These are phyloP conservation scores for Margarornis squamiger DNA, from an alignment of 2,797 vertebrate species.

Conservation along the genomic window DNA sequence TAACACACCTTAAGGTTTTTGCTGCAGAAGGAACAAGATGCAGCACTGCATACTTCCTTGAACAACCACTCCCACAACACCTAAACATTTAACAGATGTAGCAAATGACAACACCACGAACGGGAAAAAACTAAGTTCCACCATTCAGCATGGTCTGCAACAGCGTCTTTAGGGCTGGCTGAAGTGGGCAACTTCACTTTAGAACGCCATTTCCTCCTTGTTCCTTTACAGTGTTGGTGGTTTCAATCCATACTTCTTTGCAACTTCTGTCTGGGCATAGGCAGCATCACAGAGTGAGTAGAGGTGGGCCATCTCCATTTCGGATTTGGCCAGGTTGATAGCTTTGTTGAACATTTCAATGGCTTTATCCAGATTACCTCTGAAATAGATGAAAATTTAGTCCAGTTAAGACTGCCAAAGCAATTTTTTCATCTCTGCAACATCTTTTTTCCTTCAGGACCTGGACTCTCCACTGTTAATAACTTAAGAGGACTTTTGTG, in stretches of 20 bases:
- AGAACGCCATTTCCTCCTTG: slow-evolving; percentile 60
- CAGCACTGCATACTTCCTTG: slow-evolving; percentile 64
- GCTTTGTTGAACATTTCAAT: slow-evolving; percentile 99
- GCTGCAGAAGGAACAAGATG: slow-evolving; percentile 70
- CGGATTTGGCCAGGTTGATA: slow-evolving; percentile 97
- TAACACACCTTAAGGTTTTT: slow-evolving; percentile 35
- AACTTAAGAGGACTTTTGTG: not conserved
- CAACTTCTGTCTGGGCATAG: slow-evolving; percentile 98
- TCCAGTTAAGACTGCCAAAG: slow-evolving; percentile 2
- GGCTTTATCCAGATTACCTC: slow-evolving; percentile 98
- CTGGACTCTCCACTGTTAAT: not conserved
- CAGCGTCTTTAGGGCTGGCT: slow-evolving; percentile 70
- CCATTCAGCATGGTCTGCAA: slow-evolving; percentile 75
- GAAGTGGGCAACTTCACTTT: slow-evolving; percentile 72
- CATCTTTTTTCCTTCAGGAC: not conserved
- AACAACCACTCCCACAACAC: slow-evolving; percentile 77
- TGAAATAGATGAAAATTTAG: slow-evolving; percentile 70
- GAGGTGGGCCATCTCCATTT: slow-evolving; percentile 99
- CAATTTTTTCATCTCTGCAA: not conserved
- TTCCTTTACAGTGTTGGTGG: slow-evolving; percentile 91
- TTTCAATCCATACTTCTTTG: slow-evolving; percentile 97
- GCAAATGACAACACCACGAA: slow-evolving; percentile 75
- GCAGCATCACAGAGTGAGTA: slow-evolving; percentile 98
- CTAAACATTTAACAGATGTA: slow-evolving; percentile 77
- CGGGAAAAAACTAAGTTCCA: slow-evolving; percentile 73